phyloP scores from a whole-genome alignment of 2,113 vertebrate species.

The Sylvilagus bachmani region DNA sequence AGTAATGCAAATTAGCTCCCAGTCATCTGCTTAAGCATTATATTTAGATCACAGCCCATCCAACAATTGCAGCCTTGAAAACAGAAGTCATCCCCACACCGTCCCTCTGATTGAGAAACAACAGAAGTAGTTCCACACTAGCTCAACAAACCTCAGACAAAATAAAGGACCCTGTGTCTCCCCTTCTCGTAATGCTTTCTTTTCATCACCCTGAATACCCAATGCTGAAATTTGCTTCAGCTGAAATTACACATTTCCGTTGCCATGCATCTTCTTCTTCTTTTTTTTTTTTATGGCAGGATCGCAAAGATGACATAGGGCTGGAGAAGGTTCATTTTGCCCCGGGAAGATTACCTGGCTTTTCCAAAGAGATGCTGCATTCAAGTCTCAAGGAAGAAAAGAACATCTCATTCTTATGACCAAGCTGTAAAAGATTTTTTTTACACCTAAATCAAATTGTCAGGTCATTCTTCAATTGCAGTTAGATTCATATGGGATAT shows the following conservation, averaged over 20 bases:
- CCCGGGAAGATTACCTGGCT: slow-evolving; percentile 72
- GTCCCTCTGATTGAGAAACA: slow-evolving; percentile 32
- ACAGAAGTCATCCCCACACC: not conserved
- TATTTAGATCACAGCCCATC: slow-evolving; percentile 46
- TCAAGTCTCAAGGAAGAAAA: slow-evolving; percentile 75
- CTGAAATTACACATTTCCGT: slow-evolving; percentile 57
- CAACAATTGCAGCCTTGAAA: slow-evolving; percentile 57
- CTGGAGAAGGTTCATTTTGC: slow-evolving; percentile 68
- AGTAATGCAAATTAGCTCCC: not conserved
- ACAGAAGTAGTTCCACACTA: not conserved
- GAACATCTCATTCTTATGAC: slow-evolving; percentile 75
- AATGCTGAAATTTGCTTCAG: slow-evolving; percentile 61
- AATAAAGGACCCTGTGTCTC: not conserved
- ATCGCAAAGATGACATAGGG: slow-evolving; percentile 80
- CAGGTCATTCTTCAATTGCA: slow-evolving; percentile 78
- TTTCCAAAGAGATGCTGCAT: slow-evolving; percentile 66
- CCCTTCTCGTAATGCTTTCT: not conserved
- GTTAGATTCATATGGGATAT: slow-evolving; percentile 74
- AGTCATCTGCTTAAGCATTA: slow-evolving; percentile 28
- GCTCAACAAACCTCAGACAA: not conserved
- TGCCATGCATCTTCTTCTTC: slow-evolving; percentile 48
- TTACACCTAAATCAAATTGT: slow-evolving; percentile 84
- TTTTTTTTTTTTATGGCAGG: slow-evolving; percentile 60
- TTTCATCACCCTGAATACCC: slow-evolving; percentile 9
- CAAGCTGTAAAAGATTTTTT: slow-evolving; percentile 84